Evolutionary conservation across 2,113 vertebrate species (phyloP), one percentile per base, ranked within the genome.

Genomic region (Edolisoma coerulescens): DNA sequence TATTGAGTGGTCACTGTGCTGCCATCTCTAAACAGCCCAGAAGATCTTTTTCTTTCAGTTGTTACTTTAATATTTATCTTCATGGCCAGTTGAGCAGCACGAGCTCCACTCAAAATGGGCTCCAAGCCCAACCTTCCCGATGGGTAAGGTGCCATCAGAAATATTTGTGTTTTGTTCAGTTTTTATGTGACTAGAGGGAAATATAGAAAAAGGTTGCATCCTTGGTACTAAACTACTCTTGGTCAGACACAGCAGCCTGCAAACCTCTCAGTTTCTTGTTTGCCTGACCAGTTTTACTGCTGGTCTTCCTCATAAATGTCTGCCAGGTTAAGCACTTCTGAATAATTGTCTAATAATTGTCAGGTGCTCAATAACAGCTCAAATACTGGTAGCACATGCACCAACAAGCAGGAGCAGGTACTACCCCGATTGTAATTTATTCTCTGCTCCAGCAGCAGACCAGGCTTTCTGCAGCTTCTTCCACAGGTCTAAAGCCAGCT

Each of bases 331-430:
- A 76, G 11, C 5, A 57, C 33, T 47, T 59, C 7, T 22, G 32
- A 79, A 28, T 52, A 32, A 59, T 33, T 50, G 5, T 26, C 44
- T 9, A 14, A 45, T 30, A 69, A 39, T 45, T 39, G 45, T 78
- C 45, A n/a, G 24, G 21, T 49, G n/a, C 35, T 56, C 35, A 6
- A 2, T 13, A 21, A 16, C 28, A 53, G 8, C 39, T 68, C 57
- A 32, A 11, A 49, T 16, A 7, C 19, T 17, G 26, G n/a, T 4
- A 4, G 18, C 21, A 23, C 0, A 0, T 3, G 42, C 26, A n/a
- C 27, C n/a, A 52, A 6, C 18, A 57, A 50, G 41, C 6, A 5
- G 37, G 21, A 80, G 68, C 17, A 78, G 18, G 16, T 18, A 23
- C 8, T 39, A 6, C 49, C 50, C 57, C 49, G 37, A 33, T 0